A percentile compares a stretch with the other conserved stretches of the same genome.
These are phyloP conservation scores for Lasiurus cinereus DNA, from an alignment of 2,113 vertebrate genomes.

Conservation along the genomic window DNA sequence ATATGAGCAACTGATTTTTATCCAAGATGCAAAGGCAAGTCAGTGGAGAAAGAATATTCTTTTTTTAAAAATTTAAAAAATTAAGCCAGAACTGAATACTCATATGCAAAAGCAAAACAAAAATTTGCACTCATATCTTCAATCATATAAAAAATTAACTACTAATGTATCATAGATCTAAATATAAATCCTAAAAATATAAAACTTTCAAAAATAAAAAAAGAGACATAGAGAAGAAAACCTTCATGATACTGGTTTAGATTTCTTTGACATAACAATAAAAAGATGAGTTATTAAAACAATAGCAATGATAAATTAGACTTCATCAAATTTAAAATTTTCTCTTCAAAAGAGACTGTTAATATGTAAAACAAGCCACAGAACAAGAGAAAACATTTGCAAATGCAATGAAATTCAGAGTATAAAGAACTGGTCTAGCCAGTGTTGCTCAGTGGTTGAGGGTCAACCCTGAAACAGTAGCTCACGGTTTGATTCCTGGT, in stretches of 20 bases:
- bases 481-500: no score
- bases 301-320: neutral
- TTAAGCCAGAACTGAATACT: neutral
- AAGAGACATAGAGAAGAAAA: neutral
- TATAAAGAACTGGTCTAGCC: neutral
- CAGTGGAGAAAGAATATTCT: conserved; percentile 20
- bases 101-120: conserved; percentile 41
- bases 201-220: neutral
- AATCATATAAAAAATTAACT: conserved; percentile 54
- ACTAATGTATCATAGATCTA: neutral
- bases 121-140: neutral
- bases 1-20: conserved; percentile 41
- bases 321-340: conserved; percentile 5
- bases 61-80: conserved; percentile 42
- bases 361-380: neutral
- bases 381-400: conserved; percentile 16
- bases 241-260: neutral
- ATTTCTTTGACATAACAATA: conserved; percentile 19
- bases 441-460: no score
- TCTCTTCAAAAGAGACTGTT: neutral
- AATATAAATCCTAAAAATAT: conserved; percentile 30
- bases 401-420: neutral
- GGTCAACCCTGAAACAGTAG: no score
- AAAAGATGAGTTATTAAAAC: conserved; percentile 10
- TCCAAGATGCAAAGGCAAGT: neutral